These are phyloP conservation scores for human DNA, from an alignment of 2,113 vertebrate species.

Conservation along the genomic window DNA sequence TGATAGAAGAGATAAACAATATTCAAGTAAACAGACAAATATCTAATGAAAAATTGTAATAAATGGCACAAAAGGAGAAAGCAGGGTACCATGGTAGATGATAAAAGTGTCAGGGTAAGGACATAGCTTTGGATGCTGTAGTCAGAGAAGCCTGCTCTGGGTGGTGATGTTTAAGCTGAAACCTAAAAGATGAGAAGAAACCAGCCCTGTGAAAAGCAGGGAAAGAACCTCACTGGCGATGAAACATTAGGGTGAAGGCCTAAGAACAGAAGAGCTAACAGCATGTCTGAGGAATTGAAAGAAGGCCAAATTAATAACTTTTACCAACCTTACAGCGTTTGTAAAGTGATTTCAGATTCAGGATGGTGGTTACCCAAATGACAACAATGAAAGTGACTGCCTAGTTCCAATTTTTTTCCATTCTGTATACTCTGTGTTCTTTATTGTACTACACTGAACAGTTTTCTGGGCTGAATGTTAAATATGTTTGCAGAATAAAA, in stretches of 20 bases:
- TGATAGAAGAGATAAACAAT: background rate
- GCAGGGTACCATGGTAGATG: background rate
- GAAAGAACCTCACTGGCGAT: background rate
- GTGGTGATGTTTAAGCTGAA: background rate
- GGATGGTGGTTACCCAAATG: background rate
- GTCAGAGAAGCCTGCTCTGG: background rate
- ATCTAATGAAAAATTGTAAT: background rate
- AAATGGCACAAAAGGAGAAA: background rate
- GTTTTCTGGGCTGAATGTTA: background rate
- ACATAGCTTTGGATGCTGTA: background rate
- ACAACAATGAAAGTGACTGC: background rate
- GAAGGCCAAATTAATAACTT: background rate
- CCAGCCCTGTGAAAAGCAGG: background rate
- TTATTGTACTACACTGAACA: background rate
- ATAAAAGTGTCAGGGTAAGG: background rate
- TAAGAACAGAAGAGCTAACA: background rate
- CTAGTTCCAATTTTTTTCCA: background rate
- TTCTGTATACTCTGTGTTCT: background rate
- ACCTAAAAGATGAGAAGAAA: background rate
- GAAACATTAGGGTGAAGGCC: background rate
- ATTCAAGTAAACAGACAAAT: background rate
- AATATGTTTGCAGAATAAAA: slow-evolving; percentile 14
- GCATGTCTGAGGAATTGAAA: background rate
- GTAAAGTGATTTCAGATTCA: slow-evolving; percentile 7
- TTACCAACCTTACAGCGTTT: background rate